Percentiles rank a stretch among this genome's conserved stretches.
Conservation (phyloP, 1,140 invertebrate genomes). For the Leguminivora glycinivorella region DNA sequence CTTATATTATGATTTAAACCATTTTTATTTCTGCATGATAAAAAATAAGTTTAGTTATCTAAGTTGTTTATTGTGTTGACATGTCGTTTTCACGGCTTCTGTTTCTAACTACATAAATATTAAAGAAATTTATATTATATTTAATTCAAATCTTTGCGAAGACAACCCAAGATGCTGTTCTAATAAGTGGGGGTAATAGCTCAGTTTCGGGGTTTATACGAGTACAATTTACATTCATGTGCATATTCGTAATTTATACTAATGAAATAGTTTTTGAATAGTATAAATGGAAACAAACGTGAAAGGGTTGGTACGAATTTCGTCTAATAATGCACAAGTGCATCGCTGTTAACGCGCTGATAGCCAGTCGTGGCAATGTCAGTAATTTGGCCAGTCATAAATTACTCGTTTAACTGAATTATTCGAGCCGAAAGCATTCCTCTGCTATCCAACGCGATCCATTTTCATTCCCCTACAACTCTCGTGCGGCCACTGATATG, state of each 20-base stretch:
- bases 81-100: too few relatives aligned
- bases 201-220: too few relatives aligned
- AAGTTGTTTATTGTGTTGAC: too few relatives aligned
- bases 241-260: neutral
- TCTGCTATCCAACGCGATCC: slow-evolving; percentile 55
- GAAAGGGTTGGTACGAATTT: neutral
- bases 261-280: neutral
- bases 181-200: too few relatives aligned
- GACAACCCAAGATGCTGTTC: too few relatives aligned
- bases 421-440: slow-evolving; percentile 75
- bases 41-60: too few relatives aligned
- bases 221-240: too few relatives aligned
- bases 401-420: slow-evolving; percentile 78
- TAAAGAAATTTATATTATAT: too few relatives aligned
- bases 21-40: too few relatives aligned
- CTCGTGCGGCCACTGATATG: slow-evolving; percentile 58
- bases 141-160: too few relatives aligned
- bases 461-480: slow-evolving; percentile 58
- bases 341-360: slow-evolving; percentile 42
- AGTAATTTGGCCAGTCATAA: slow-evolving; percentile 75
- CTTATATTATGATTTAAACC: too few relatives aligned
- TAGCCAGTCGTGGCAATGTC: slow-evolving; percentile 55
- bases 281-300: neutral
- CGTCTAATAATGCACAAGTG: slow-evolving; percentile 40
- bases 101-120: too few relatives aligned